Percentiles rank a stretch among this genome's conserved stretches.
phyloP scores from a whole-genome alignment of 2,113 vertebrate genomes.

The Ursus arctos region DNA sequence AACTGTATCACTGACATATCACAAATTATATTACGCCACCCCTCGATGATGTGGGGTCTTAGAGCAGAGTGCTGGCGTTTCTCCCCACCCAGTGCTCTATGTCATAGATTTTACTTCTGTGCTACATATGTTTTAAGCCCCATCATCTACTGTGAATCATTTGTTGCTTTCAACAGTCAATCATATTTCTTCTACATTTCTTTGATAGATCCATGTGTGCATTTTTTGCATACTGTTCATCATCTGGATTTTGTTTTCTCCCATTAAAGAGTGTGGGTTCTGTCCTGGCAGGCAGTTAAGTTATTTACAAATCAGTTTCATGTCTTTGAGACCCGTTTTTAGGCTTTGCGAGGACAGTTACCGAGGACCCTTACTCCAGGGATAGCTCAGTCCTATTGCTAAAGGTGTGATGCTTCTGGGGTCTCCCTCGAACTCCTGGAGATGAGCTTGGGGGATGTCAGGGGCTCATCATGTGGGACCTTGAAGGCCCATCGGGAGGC shows the following conservation, averaged over 20 bases:
- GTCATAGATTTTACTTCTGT: not conserved
- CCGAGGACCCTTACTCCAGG: fast-evolving
- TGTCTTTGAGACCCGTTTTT: not conserved
- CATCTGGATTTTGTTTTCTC: not conserved
- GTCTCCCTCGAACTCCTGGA: not conserved
- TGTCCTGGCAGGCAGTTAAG: not conserved
- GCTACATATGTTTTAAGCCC: not conserved
- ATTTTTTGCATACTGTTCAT: not conserved
- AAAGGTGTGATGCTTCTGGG: fast-evolving
- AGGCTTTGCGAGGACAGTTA: not conserved
- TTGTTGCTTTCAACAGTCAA: not conserved
- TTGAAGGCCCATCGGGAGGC: not conserved
- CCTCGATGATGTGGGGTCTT: fast-evolving
- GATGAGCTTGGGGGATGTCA: not conserved
- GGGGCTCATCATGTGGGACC: not conserved
- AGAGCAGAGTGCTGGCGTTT: fast-evolving
- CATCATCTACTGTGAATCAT: too few species aligned
- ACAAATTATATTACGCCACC: too few species aligned
- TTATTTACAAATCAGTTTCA: not conserved
- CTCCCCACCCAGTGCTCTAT: not conserved
- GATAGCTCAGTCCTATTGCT: not conserved
- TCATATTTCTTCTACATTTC: not conserved
- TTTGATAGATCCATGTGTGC: not conserved
- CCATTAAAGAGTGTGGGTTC: not conserved
- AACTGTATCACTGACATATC: not conserved